Conservation (phyloP, 2,797 vertebrate genomes). For the Pseudopleuronectes americanus region DNA sequence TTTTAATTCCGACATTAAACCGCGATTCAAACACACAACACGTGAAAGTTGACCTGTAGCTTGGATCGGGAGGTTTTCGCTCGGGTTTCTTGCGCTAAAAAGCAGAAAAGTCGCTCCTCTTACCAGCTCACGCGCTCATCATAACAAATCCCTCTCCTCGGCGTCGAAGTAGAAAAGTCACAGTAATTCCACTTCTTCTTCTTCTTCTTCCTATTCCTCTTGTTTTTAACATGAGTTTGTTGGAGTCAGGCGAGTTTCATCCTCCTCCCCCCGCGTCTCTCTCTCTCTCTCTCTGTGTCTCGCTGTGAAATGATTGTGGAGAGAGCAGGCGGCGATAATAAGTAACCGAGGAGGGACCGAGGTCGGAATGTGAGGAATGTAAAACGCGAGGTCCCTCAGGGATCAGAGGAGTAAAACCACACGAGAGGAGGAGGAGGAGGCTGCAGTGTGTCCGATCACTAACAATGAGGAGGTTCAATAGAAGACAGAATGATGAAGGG, state of each 20-base stretch:
- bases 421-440: slow-evolving; percentile 55
- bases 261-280: slow-evolving; percentile 24
- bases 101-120: slow-evolving; percentile 44
- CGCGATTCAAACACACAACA: no score
- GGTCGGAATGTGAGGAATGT: slow-evolving; percentile 93
- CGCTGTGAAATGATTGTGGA: slow-evolving; percentile 74
- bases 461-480: slow-evolving; percentile 27
- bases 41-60: no score
- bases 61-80: no score
- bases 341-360: slow-evolving; percentile 86
- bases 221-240: slow-evolving; percentile 13
- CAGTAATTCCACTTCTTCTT: slow-evolving; percentile 39
- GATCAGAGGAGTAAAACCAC: slow-evolving; percentile 87
- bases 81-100: background rate
- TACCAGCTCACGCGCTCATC: slow-evolving; percentile 78
- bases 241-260: slow-evolving; percentile 63
- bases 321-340: slow-evolving; percentile 83
- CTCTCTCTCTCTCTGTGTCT: slow-evolving; percentile 34
- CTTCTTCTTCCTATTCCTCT: no score
- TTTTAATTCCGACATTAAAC: background rate
- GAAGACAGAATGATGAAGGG: no score
- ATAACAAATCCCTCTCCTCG: slow-evolving; percentile 28
- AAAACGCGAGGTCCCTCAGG: slow-evolving; percentile 90
- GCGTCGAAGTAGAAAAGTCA: slow-evolving; percentile 28
- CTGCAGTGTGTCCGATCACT: slow-evolving; percentile 38